A percentile compares a stretch with the other conserved stretches of the same genome.
These are phyloP conservation scores for Sylvilagus floridanus DNA, from an alignment of 2,797 vertebrate species.

Conservation along the genomic window DNA sequence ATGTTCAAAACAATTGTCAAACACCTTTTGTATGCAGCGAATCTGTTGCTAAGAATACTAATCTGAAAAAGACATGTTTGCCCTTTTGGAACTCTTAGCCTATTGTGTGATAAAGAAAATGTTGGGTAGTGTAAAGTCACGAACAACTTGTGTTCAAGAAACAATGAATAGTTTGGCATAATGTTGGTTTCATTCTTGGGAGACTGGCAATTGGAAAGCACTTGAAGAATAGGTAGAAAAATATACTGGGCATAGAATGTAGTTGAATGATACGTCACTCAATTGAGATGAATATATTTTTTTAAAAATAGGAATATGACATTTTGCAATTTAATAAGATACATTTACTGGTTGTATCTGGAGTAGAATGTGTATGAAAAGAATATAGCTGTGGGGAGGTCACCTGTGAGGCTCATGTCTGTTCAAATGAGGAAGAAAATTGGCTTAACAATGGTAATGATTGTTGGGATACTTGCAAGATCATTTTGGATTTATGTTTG, in stretches of 20 bases:
- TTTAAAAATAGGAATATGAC: not conserved
- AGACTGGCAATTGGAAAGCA: not conserved
- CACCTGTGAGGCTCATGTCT: not conserved
- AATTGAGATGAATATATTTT: not conserved
- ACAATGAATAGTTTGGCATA: not conserved
- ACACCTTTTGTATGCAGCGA: not conserved
- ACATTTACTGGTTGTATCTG: not conserved
- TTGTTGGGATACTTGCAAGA: not conserved
- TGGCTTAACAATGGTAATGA: not conserved
- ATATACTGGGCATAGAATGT: not conserved
- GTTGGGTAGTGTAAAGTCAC: not conserved
- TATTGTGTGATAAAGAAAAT: not conserved
- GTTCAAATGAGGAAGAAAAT: not conserved
- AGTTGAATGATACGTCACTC: not conserved
- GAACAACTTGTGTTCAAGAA: conserved; percentile 29
- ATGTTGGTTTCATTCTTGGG: not conserved
- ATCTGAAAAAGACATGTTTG: conserved; percentile 14
- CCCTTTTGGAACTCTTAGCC: not conserved
- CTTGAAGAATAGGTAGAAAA: not conserved
- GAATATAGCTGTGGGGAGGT: not conserved
- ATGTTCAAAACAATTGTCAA: not conserved
- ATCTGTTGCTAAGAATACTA: conserved; percentile 7
- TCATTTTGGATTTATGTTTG: not conserved
- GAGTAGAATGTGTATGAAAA: not conserved
- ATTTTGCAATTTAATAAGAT: conserved; percentile 21